Percentiles rank a stretch among this genome's conserved stretches.
Conservation (phyloP, 2,797 vertebrate genomes). For the Pangasius krempfi region DNA sequence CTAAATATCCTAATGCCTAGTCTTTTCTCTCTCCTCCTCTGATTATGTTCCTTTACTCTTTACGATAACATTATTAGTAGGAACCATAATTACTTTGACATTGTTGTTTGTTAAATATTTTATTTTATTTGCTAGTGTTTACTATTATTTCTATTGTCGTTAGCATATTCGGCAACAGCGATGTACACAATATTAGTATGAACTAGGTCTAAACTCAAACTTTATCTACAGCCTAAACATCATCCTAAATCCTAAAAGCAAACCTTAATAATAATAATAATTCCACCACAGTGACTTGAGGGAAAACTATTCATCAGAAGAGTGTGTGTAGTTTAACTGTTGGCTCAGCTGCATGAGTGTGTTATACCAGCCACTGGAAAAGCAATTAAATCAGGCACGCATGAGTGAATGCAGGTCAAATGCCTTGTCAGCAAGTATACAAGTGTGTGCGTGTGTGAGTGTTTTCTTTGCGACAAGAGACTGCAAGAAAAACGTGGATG, state of each 20-base stretch:
- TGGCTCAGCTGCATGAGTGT: conserved; percentile 61
- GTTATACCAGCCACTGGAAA: conserved; percentile 74
- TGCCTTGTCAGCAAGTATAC: conserved; percentile 69
- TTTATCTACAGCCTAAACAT: background rate
- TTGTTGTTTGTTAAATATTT: background rate
- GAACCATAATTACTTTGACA: background rate
- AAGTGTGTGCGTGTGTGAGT: background rate
- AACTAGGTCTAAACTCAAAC: background rate
- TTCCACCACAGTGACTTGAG: background rate
- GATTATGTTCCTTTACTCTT: background rate
- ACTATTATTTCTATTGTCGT: background rate
- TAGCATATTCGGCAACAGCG: background rate
- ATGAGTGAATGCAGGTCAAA: conserved; percentile 75
- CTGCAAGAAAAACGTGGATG: background rate
- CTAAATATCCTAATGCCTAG: background rate
- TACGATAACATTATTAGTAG: background rate
- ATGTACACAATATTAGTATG: background rate
- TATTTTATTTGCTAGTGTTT: background rate
- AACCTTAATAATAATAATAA: background rate
- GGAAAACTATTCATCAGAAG: conserved; percentile 23
- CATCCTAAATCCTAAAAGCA: background rate
- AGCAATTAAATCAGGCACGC: conserved; percentile 80
- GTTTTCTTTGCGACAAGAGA: background rate
- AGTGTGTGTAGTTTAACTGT: conserved; percentile 8
- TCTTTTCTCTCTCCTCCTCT: background rate